Percentiles rank a stretch among this genome's conserved stretches.
Evolutionary conservation across 2,888 invertebrate species (phyloP).

Genomic region (Petrolisthes cinctipes): DNA sequence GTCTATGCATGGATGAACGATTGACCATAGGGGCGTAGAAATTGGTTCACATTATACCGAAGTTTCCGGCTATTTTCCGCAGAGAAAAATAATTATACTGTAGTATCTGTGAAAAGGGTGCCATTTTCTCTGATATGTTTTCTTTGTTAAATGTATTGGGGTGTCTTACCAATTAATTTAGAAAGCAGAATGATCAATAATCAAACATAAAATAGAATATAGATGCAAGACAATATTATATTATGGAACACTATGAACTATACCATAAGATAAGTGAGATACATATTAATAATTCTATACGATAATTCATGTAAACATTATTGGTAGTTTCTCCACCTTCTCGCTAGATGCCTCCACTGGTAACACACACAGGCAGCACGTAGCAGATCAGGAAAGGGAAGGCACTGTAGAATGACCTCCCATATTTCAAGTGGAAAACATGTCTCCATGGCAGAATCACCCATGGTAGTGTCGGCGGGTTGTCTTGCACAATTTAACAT

Average conservation of each 20-base stretch:
- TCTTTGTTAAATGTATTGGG: too few species aligned
- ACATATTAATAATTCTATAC: not conserved
- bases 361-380: constrained; percentile 23
- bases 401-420: constrained; percentile 24
- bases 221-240: not conserved
- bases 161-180: too few species aligned
- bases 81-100: too few species aligned
- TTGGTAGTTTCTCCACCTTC: constrained; percentile 10
- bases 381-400: constrained; percentile 20
- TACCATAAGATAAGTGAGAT: not conserved
- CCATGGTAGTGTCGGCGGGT: not conserved
- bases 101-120: too few species aligned
- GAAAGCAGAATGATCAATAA: too few species aligned
- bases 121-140: too few species aligned
- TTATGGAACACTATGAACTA: not conserved
- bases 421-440: constrained; percentile 40
- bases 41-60: too few species aligned
- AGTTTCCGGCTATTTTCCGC: too few species aligned
- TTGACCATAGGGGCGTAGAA: too few species aligned
- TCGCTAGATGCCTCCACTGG: constrained; percentile 49
- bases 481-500: constrained; percentile 15
- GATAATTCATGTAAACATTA: not conserved
- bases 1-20: too few species aligned
- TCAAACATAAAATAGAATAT: too few species aligned
- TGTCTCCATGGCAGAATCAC: constrained; percentile 9